phyloP scores from a whole-genome alignment of 2,113 vertebrate species.

The Rostratula benghalensis region DNA sequence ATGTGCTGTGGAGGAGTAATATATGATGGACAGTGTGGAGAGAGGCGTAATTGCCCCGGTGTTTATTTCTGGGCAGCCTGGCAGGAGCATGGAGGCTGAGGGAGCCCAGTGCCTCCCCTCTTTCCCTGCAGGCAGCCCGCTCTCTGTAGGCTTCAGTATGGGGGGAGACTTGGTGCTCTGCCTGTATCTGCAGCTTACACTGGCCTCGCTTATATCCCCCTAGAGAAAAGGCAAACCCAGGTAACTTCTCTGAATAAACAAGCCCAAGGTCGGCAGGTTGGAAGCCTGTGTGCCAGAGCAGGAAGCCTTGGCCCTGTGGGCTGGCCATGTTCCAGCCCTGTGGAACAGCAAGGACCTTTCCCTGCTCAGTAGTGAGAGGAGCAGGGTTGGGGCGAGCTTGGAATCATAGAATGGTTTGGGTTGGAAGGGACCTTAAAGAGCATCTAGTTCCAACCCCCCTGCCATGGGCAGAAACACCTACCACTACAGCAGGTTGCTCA shows the following conservation, averaged over 20 bases:
- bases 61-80: neutral
- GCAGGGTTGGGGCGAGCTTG: neutral
- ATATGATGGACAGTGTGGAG: neutral
- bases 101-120: neutral
- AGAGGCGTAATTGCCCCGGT: neutral
- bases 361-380: neutral
- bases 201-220: neutral
- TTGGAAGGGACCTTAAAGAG: no score
- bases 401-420: neutral
- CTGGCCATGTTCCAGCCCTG: neutral
- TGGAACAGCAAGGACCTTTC: neutral
- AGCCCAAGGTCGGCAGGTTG: neutral
- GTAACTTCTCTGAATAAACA: neutral
- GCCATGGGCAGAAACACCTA: no score
- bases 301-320: neutral
- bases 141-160: neutral
- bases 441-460: no score
- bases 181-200: neutral
- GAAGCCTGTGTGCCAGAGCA: neutral
- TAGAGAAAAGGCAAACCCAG: neutral
- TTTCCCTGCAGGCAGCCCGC: neutral
- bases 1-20: neutral
- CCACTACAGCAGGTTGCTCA: no score
- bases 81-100: neutral
- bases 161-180: neutral